Conservation (phyloP, 2,797 vertebrate species). For the Microctenopoma stevenorrisi region DNA sequence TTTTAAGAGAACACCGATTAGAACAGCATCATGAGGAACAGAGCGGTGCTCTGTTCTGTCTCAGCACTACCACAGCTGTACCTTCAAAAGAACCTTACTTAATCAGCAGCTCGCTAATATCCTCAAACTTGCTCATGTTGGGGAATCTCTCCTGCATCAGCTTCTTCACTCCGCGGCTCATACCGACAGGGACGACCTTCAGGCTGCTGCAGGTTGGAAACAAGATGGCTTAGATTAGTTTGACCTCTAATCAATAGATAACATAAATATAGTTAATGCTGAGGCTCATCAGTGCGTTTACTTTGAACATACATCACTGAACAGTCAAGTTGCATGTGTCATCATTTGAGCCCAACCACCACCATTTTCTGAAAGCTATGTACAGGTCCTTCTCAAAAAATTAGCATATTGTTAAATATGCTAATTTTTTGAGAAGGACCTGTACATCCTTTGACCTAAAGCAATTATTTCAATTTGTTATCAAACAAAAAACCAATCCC, state of each 20-base stretch:
- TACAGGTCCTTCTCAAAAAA: no score
- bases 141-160: constrained; percentile 94
- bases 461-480: no score
- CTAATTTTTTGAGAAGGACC: no score
- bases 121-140: constrained; percentile 92
- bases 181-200: constrained; percentile 93
- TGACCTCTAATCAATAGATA: not conserved
- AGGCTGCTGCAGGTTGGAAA: constrained; percentile 84
- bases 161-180: constrained; percentile 94
- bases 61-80: not conserved
- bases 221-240: not conserved
- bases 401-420: no score
- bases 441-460: no score
- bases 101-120: constrained; percentile 94
- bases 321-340: constrained; percentile 79
- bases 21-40: no score
- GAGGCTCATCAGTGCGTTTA: constrained; percentile 86
- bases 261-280: fast-evolving
- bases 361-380: not conserved
- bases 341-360: constrained; percentile 73
- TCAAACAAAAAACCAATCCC: no score
- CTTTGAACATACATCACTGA: constrained; percentile 85
- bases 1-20: not conserved
- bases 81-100: constrained; percentile 78
- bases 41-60: no score